Evolutionary conservation across 2,888 invertebrate genomes (phyloP).

Genomic region (Drosophila cognata): DNA sequence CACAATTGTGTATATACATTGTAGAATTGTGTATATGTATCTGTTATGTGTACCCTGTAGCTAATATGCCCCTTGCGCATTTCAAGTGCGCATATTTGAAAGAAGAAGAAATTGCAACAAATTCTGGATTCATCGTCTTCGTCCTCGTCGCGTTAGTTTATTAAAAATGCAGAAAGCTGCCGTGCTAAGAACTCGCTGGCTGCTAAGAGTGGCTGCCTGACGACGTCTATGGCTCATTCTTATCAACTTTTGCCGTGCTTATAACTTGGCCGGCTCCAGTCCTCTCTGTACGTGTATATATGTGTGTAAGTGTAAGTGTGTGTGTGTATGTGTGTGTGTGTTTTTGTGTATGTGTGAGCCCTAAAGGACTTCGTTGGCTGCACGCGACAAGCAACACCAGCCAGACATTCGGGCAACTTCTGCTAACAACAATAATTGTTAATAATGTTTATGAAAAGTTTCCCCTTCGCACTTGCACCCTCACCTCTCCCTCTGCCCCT

Average conservation of each 20-base stretch:
- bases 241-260: conserved; percentile 77
- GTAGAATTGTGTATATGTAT: neutral
- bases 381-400: conserved; percentile 71
- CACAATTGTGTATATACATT: neutral
- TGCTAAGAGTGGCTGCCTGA: conserved; percentile 72
- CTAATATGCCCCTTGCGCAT: conserved; percentile 5
- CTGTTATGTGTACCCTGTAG: neutral
- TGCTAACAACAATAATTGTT: conserved; percentile 80
- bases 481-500: conserved; percentile 11
- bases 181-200: conserved; percentile 68
- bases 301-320: neutral
- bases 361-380: conserved; percentile 66
- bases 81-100: conserved; percentile 9
- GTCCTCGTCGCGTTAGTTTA: conserved; percentile 63
- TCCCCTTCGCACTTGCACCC: conserved; percentile 46
- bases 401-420: conserved; percentile 64
- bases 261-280: conserved; percentile 55
- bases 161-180: conserved; percentile 78
- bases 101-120: conserved; percentile 38
- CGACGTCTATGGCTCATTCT: conserved; percentile 79
- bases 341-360: conserved; percentile 24
- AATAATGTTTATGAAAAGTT: conserved; percentile 83
- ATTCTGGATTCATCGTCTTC: conserved; percentile 38
- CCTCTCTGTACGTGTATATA: neutral
- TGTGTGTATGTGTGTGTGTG: conserved; percentile 3